Base-by-base conservation (phyloP, 1,140 invertebrate genomes). In the Platorchestia sp. region DNA sequence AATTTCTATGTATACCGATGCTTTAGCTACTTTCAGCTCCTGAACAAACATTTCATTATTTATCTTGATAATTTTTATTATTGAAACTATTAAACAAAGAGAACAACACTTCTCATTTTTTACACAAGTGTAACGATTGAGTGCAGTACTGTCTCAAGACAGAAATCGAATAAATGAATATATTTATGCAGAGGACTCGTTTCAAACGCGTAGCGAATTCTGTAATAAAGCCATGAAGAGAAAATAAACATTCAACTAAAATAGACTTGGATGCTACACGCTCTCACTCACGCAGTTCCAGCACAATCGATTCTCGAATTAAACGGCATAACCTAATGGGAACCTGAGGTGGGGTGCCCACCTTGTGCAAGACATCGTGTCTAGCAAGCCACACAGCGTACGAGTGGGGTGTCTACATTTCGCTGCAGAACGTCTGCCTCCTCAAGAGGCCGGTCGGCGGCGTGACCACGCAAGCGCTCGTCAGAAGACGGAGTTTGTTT, bases 401-500 rank as follows among this genome's bases (percentile, higher is more conserved):
- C 47, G 47, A 10, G 47, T 75, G 59, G 14, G 1, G 59, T 27
- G 27, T 27, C 1, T 27, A 75, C 59, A 75, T 27, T 27, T 51
- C 47, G 27, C 27, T 36, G 10, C 27, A 75, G 59, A 75, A 10
- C 59, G 59, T 27, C 59, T 36, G 59, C 59, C 47, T 75, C 59
- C 1, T 75, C 59, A 36, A 75, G 59, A 75, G 10, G 1, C 27
- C 27, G 36, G 59, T 75, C 59, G 27, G 59, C 59, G 27, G 59
- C 59, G 59, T 75, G 59, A 75, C 59, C 59, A 75, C 59, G 59
- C 59, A 75, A 75, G 59, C 10, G 59, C 1, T 36, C 10, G 59
- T 75, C 59, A 75, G 59, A 75, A 75, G 59, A 75, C 59, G 59
- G 59, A 75, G 59, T 75, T 75, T 75, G 59, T 75, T 75, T 75